Evolutionary conservation across 2,797 vertebrate genomes (phyloP).

Genomic region (Brotogeris chrysoptera): DNA sequence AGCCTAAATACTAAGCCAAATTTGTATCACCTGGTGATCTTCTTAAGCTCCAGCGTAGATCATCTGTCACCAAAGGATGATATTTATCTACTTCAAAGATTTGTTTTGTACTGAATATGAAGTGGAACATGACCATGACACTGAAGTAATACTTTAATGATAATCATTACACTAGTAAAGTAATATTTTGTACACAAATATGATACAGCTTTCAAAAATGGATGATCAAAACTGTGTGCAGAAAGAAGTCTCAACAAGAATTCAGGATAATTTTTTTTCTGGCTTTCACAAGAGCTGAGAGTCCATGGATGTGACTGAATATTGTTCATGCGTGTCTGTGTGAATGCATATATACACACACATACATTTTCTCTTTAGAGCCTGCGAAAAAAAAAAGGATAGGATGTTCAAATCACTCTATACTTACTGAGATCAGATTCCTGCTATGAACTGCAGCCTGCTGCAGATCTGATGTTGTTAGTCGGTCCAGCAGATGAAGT

Average conservation of each 20-base stretch:
- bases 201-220: neutral
- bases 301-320: neutral
- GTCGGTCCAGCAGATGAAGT: neutral
- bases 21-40: neutral
- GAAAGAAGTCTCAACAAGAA: neutral
- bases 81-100: neutral
- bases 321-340: neutral
- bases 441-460: neutral
- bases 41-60: neutral
- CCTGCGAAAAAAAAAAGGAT: neutral
- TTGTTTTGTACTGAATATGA: neutral
- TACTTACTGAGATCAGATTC: neutral
- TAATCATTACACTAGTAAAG: neutral
- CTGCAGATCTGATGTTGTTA: neutral
- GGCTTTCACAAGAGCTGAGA: neutral
- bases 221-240: neutral
- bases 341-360: neutral
- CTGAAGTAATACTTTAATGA: neutral
- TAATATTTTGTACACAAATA: neutral
- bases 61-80: neutral
- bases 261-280: neutral
- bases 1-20: neutral
- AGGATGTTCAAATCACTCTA: neutral
- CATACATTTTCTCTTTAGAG: neutral
- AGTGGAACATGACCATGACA: neutral